These are phyloP conservation scores for Altica lythri DNA, from an alignment of 2,888 invertebrate genomes.

Conservation along the genomic window DNA sequence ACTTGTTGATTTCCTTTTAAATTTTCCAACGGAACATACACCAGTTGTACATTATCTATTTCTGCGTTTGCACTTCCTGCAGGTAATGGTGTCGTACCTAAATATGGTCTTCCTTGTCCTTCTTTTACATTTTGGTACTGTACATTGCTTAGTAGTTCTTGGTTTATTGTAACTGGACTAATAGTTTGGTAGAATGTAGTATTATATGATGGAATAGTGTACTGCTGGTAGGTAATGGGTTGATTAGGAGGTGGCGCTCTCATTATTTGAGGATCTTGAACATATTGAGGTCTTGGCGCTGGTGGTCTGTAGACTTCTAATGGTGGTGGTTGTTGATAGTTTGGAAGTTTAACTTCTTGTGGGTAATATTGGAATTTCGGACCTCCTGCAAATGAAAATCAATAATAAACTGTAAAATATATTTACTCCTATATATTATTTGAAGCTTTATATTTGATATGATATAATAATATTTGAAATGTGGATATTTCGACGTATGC, in stretches of 20 bases:
- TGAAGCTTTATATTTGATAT: no score
- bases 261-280: slow-evolving; percentile 21
- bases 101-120: not conserved
- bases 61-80: slow-evolving; percentile 33
- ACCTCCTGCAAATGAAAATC: no score
- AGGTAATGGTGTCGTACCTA: not conserved
- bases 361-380: slow-evolving; percentile 29
- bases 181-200: slow-evolving; percentile 38
- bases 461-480: no score
- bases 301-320: slow-evolving; percentile 22
- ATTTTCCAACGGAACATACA: slow-evolving; percentile 79
- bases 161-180: slow-evolving; percentile 40
- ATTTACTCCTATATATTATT: no score
- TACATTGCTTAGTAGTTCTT: slow-evolving; percentile 39
- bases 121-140: slow-evolving; percentile 19
- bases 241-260: slow-evolving; percentile 37
- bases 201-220: slow-evolving; percentile 38
- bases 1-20: slow-evolving; percentile 57
- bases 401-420: no score
- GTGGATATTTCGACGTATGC: no score
- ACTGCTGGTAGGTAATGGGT: slow-evolving; percentile 42
- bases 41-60: slow-evolving; percentile 72
- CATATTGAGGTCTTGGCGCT: slow-evolving; percentile 10
- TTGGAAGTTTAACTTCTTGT: slow-evolving; percentile 30
- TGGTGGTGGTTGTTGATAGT: slow-evolving; percentile 36